phyloP scores from a whole-genome alignment of 2,797 vertebrate species.

The Leptatherina wallacei region DNA sequence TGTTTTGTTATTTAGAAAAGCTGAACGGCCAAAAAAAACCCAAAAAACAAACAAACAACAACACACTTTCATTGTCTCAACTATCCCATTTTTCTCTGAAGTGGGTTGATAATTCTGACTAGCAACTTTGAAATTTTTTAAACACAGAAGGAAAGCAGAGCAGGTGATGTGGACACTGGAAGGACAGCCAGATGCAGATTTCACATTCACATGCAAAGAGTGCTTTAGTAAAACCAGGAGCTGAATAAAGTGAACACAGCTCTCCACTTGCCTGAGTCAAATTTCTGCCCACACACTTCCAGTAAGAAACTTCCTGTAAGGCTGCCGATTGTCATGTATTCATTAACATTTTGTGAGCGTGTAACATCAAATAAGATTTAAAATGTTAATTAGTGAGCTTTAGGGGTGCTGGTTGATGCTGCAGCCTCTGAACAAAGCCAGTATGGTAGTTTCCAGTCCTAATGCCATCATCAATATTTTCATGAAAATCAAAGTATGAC shows the following conservation, averaged over 20 bases:
- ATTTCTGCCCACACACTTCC: neutral
- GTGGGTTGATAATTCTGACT: neutral
- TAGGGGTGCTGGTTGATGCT: neutral
- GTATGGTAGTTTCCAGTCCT: neutral
- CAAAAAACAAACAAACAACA: neutral
- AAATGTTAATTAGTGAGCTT: neutral
- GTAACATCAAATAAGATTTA: neutral
- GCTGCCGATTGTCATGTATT: neutral
- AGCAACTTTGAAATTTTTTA: neutral
- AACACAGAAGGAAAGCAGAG: neutral
- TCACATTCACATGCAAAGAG: constrained; percentile 1
- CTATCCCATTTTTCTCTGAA: neutral
- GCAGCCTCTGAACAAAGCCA: neutral
- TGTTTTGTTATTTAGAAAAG: neutral
- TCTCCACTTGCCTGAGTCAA: neutral
- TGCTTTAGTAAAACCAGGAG: neutral
- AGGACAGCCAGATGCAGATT: neutral
- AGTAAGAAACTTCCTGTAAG: neutral
- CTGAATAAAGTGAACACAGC: neutral
- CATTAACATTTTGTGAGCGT: neutral
- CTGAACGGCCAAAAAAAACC: neutral
- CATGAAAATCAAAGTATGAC: neutral
- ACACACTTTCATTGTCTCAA: neutral
- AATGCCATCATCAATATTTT: neutral
- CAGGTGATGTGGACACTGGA: neutral